These are phyloP conservation scores for Xylota segnis DNA, from an alignment of 2,888 invertebrate species.

Conservation along the genomic window DNA sequence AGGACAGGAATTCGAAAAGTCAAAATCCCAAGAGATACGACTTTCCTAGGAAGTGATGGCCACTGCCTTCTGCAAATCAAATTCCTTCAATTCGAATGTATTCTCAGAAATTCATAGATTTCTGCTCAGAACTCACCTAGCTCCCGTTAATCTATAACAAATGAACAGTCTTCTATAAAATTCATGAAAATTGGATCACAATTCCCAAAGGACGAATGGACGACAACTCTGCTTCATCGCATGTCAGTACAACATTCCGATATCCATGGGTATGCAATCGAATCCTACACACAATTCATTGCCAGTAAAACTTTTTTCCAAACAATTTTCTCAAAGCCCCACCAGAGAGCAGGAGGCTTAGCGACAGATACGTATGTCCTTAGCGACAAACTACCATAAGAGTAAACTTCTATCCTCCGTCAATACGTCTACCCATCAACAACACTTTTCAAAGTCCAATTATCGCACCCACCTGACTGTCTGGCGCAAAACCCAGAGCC, in stretches of 20 bases:
- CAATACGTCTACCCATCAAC: slow-evolving; percentile 61
- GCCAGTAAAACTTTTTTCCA: background rate
- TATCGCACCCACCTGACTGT: slow-evolving; percentile 61
- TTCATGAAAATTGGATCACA: background rate
- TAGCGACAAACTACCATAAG: slow-evolving; percentile 19
- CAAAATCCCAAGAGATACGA: too few relatives aligned
- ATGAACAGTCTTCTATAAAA: background rate
- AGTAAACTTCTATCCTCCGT: slow-evolving; percentile 43
- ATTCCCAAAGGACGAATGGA: background rate
- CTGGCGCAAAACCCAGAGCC: slow-evolving; percentile 3
- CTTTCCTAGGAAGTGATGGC: too few relatives aligned
- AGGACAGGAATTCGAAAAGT: too few relatives aligned
- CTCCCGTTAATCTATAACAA: background rate
- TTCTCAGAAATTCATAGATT: too few relatives aligned
- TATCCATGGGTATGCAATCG: background rate
- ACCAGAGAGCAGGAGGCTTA: background rate
- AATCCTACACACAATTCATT: background rate
- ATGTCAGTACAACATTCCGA: background rate
- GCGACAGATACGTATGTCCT: slow-evolving; percentile 7
- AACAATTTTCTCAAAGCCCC: background rate
- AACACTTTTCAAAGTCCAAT: slow-evolving; percentile 66
- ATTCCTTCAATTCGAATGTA: too few relatives aligned
- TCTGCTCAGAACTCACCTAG: background rate
- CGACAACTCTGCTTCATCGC: background rate
- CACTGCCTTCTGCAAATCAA: too few relatives aligned